Evolutionary conservation across 2,888 invertebrate genomes (phyloP).

Genomic region (Petrolisthes cinctipes): DNA sequence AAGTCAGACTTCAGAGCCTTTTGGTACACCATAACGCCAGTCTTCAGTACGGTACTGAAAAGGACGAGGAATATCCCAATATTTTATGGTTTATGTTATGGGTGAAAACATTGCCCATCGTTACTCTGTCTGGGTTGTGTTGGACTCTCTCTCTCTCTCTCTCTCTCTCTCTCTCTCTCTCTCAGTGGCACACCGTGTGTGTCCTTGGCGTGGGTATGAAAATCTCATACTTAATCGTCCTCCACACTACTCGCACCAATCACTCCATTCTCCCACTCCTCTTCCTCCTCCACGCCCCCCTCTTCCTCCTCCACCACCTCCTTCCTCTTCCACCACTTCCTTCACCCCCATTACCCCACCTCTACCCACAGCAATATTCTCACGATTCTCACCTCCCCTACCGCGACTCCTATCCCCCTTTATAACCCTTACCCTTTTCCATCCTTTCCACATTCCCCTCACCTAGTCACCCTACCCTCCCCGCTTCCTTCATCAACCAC

Average conservation of each 20-base stretch:
- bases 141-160: neutral
- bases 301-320: neutral
- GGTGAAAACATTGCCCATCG: neutral
- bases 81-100: too few relatives aligned
- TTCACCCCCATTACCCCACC: neutral
- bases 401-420: neutral
- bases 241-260: neutral
- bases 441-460: conserved; percentile 11
- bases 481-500: neutral
- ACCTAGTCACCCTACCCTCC: neutral
- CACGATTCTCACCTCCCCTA: neutral
- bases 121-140: neutral
- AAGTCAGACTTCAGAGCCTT: too few relatives aligned
- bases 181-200: neutral
- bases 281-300: neutral
- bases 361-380: neutral
- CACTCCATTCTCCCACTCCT: neutral
- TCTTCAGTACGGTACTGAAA: too few relatives aligned
- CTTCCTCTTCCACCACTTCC: neutral
- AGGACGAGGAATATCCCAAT: too few relatives aligned
- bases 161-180: neutral
- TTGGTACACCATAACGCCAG: too few relatives aligned
- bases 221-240: neutral
- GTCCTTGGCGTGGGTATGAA: neutral
- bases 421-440: neutral